Evolutionary conservation across 2,113 vertebrate species (phyloP), one percentile per base, ranked within the genome.

Genomic region (Upupa epops): DNA sequence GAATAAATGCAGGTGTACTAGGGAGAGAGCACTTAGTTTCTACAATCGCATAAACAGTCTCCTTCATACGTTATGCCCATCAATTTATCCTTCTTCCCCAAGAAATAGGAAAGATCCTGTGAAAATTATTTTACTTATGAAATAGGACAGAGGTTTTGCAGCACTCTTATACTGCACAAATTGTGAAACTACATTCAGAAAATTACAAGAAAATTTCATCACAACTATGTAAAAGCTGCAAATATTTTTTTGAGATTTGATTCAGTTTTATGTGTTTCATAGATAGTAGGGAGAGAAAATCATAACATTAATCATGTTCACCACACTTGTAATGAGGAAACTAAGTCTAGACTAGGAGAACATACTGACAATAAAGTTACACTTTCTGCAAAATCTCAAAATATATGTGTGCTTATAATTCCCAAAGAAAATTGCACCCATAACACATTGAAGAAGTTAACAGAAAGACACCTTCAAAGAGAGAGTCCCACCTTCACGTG

Each of bases 371-470:
- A 42, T 13, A 72, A n/a, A 40, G 4, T 31, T 55, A 20, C 13
- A 55, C 3, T 34, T 65, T 69, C 17, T 54, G 19, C 8, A 73
- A 17, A 82, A n/a, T 73, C 17, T 69, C 24, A 49, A 64, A 78
- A 82, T 42, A 13, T 59, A n/a, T n/a, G n/a, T n/a, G 2, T 60
- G 34, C n/a, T 36, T 83, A 45, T 9, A 56, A 8, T 65, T 78
- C 24, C 11, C 17, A 13, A 5, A n/a, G 9, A 17, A 71, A 78
- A 65, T 54, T 2, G 3, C 52, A 16, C 46, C 17, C 17, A 72
- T 51, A 64, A 58, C 8, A 72, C 0, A 0, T 1, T 58, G 19
- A 77, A 73, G 6, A 3, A 11, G 0, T 22, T 80, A 73, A 59
- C 3, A 73, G 9, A 73, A 61, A 21, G 3, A n/a, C 6, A 9